Evolutionary conservation across 2,113 vertebrate genomes (phyloP).

Genomic region (Danionella cerebrum): DNA sequence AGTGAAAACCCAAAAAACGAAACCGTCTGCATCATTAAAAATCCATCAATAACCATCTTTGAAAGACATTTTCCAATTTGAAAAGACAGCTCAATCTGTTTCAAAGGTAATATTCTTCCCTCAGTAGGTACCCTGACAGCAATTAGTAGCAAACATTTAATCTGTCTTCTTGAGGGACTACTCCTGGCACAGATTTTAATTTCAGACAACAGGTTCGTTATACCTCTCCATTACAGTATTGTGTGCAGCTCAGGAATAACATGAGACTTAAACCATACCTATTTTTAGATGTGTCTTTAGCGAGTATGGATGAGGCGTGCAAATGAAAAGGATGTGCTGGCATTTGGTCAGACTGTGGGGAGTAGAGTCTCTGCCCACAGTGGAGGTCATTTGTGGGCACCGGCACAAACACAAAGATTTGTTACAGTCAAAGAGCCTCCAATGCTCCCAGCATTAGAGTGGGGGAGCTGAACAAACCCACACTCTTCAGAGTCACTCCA

Average conservation of each 20-base stretch:
- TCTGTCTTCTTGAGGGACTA: constrained; percentile 22
- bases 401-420: neutral
- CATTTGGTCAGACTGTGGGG: neutral
- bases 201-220: constrained; percentile 29
- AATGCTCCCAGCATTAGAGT: neutral
- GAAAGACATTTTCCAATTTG: neutral
- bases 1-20: too few relatives aligned
- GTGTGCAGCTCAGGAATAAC: neutral
- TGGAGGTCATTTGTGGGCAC: constrained; percentile 14
- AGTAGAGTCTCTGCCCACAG: constrained; percentile 4
- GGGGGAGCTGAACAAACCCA: neutral
- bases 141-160: constrained; percentile 32
- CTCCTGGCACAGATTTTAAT: constrained; percentile 27
- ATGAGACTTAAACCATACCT: constrained; percentile 6
- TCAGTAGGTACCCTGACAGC: constrained; percentile 12
- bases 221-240: neutral
- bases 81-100: constrained; percentile 24
- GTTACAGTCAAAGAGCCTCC: neutral
- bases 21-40: too few relatives aligned
- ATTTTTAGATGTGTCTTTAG: constrained; percentile 49
- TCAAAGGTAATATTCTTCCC: constrained; percentile 26
- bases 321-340: constrained; percentile 37
- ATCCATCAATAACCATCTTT: too few relatives aligned
- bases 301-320: constrained; percentile 25
- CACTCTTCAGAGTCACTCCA: neutral